Percentiles rank a stretch among this genome's conserved stretches.
Conservation (phyloP, 2,113 vertebrate genomes). For the Ailuropoda melanoleuca region DNA sequence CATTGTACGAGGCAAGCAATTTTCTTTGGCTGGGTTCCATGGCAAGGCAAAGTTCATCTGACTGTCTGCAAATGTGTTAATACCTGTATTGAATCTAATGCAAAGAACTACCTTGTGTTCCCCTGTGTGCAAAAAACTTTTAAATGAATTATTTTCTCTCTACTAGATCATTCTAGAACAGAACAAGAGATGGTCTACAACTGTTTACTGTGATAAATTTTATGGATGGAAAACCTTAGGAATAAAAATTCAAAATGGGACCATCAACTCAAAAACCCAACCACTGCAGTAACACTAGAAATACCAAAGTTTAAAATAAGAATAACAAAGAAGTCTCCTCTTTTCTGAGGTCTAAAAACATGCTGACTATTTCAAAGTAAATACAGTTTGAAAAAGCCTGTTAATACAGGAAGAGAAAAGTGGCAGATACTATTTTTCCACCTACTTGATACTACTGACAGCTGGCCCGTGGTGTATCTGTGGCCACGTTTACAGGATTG, state of each 20-base stretch:
- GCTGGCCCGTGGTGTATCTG: background rate
- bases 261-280: background rate
- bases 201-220: background rate
- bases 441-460: background rate
- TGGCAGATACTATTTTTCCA: background rate
- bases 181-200: slow-evolving; percentile 13
- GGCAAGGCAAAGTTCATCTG: background rate
- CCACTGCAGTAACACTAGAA: background rate
- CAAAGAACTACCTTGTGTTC: background rate
- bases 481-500: background rate
- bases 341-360: background rate
- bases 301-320: background rate
- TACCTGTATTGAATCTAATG: background rate
- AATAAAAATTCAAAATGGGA: background rate
- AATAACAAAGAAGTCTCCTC: background rate
- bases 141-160: slow-evolving; percentile 17
- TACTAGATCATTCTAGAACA: slow-evolving; percentile 23
- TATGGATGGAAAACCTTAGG: background rate
- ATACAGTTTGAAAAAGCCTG: background rate
- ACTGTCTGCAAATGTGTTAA: background rate
- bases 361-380: background rate
- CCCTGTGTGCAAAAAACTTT: background rate
- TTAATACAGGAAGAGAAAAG: background rate
- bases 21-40: background rate
- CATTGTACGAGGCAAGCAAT: background rate